Base-by-base conservation (phyloP, 2,797 vertebrate genomes). In the Gymnothorax javanicus region DNA sequence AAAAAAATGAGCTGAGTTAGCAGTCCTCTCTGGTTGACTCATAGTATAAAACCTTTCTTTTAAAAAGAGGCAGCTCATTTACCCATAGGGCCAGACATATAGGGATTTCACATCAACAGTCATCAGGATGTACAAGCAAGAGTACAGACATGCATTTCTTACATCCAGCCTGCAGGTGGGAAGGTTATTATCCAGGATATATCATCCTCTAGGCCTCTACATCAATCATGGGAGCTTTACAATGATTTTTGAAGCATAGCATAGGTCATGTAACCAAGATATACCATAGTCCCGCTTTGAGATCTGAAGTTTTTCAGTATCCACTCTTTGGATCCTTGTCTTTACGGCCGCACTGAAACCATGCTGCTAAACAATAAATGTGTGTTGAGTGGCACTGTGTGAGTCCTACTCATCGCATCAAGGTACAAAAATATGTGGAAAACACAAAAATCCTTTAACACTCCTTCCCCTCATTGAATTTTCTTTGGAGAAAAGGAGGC, bases 301-400 rank as follows among this genome's bases (percentile, higher is more conserved):
- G 58, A 13, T 13, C 58, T 7, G 58, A 59, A 9, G 58, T 59
- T 59, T 59, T 7, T 15, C 62, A 20, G 8, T 13, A 59, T 43
- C 33, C 33, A 43, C 33, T 43, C 33, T 43, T 43, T 43, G 33
- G 33, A 43, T 43, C 33, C 33, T 43, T 2, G 33, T 43, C 33
- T 43, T 43, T 43, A 43, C 1, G 33, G 33, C 33, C n/a, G n/a
- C n/a, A n/a, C n/a, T n/a, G n/a, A n/a, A n/a, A n/a, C n/a, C n/a
- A n/a, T n/a, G n/a, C n/a, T n/a, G n/a, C n/a, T n/a, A n/a, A n/a
- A n/a, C n/a, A n/a, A n/a, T n/a, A 50, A 8, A 56, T 23, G 77
- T 81, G 75, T 77, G 50, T 81, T 43, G 50, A 81, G 15, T 73
- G 77, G 3, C 77, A 81, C n/a, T 81, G 50, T 81, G 15, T 77